phyloP scores from a whole-genome alignment of 2,113 vertebrate species.

The Clupea harengus region DNA sequence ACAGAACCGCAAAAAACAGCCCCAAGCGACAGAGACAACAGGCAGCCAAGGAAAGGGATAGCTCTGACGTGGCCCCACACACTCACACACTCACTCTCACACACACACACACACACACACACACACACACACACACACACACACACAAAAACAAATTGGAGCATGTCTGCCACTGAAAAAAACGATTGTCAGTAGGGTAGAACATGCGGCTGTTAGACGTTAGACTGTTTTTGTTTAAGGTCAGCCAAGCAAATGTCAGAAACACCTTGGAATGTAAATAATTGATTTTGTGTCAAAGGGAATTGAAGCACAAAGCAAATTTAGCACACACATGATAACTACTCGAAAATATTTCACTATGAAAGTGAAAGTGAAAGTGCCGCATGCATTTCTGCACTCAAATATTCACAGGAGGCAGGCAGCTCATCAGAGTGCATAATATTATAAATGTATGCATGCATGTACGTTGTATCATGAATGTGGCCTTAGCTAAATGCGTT shows the following conservation, averaged over 20 bases:
- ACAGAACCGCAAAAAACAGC: background rate
- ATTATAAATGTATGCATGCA: background rate
- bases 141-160: background rate
- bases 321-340: background rate
- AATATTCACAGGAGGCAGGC: background rate
- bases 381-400: background rate
- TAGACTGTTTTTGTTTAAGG: background rate
- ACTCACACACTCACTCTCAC: background rate
- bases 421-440: background rate
- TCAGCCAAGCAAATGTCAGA: background rate
- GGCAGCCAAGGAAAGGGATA: conserved; percentile 5
- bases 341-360: background rate
- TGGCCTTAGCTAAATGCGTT: background rate
- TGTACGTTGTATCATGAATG: background rate
- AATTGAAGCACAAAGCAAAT: background rate
- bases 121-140: background rate
- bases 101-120: conserved; percentile 2
- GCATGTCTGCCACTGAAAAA: background rate
- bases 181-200: background rate
- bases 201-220: background rate
- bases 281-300: background rate
- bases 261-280: background rate
- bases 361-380: background rate
- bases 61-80: background rate
- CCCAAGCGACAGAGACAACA: background rate